phyloP scores from a whole-genome alignment of 2,797 vertebrate genomes.

The Halcyon badia region DNA sequence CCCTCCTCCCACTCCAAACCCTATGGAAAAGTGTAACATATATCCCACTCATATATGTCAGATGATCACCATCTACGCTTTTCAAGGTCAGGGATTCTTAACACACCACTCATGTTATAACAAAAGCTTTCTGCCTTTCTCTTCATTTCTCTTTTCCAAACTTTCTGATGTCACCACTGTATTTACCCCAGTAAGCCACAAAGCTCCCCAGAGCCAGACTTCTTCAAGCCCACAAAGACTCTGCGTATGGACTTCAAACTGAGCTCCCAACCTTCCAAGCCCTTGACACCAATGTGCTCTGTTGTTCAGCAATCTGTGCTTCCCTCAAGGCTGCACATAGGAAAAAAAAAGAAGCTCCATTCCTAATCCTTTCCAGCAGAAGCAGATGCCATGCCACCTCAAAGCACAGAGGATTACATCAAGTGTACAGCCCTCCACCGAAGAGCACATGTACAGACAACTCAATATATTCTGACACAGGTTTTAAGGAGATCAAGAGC shows the following conservation, averaged over 20 bases:
- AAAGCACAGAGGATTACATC: constrained; percentile 32
- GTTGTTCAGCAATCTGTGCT: not conserved
- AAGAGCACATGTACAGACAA: not conserved
- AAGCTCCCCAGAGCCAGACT: not conserved
- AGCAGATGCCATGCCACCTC: constrained; percentile 37
- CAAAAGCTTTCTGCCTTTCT: not conserved
- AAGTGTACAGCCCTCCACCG: not conserved
- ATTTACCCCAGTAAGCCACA: not conserved
- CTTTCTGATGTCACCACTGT: not conserved
- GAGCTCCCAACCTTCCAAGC: constrained; percentile 14
- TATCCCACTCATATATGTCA: not conserved
- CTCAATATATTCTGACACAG: not conserved
- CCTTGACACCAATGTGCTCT: not conserved
- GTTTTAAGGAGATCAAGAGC: constrained; percentile 33
- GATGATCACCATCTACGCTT: rapidly evolving
- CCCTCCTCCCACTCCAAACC: not conserved
- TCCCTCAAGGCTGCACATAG: not conserved
- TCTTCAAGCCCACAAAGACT: not conserved
- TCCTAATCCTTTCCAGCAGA: not conserved
- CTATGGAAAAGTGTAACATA: not conserved
- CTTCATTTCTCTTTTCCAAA: not conserved
- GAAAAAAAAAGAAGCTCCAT: not conserved
- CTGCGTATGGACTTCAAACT: not conserved
- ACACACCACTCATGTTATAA: not conserved
- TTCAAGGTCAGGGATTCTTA: not conserved